phyloP scores from a whole-genome alignment of 2,113 vertebrate genomes.

The Hyperoodon ampullatus region DNA sequence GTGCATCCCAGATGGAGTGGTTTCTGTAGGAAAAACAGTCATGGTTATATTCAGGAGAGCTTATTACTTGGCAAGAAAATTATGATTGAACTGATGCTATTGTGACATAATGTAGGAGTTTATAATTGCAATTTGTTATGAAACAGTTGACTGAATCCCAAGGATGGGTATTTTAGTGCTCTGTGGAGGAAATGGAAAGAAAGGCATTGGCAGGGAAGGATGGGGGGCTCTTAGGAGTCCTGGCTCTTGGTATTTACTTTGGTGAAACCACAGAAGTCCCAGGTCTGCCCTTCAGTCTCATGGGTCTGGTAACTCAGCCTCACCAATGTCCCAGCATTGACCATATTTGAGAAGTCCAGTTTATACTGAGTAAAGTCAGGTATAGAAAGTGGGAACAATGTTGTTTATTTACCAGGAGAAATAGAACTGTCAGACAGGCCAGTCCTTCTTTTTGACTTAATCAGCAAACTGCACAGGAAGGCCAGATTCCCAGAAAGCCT shows the following conservation, averaged over 20 bases:
- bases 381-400: background rate
- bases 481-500: background rate
- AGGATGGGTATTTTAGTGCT: conserved; percentile 55
- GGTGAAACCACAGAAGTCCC: background rate
- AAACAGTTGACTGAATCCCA: conserved; percentile 70
- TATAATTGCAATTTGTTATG: conserved; percentile 81
- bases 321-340: background rate
- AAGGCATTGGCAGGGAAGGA: background rate
- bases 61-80: conserved; percentile 72
- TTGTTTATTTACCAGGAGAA: background rate
- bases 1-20: conserved; percentile 37
- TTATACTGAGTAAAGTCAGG: background rate
- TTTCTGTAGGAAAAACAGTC: conserved; percentile 70
- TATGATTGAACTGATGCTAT: conserved; percentile 62
- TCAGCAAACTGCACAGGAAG: background rate
- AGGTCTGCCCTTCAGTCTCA: background rate
- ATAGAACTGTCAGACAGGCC: background rate
- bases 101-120: conserved; percentile 64
- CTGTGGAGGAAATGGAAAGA: background rate
- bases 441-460: background rate
- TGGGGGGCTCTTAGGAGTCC: background rate
- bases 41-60: conserved; percentile 65
- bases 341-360: background rate
- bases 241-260: background rate
- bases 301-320: background rate